These are phyloP conservation scores for Agrypnia vestita DNA, from an alignment of 1,140 invertebrate genomes.

Conservation along the genomic window DNA sequence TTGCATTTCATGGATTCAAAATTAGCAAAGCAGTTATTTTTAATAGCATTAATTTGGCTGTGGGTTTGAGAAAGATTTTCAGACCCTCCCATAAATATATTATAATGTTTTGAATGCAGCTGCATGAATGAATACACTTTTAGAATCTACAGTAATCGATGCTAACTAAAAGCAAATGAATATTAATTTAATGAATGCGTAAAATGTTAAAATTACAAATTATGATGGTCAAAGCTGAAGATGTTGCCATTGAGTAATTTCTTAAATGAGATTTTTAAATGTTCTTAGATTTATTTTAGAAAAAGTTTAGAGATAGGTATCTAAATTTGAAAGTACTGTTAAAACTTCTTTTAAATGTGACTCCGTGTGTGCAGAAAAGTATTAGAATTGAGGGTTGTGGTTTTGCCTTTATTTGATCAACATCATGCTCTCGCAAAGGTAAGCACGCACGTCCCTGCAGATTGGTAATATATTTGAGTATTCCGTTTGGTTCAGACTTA, in stretches of 20 bases:
- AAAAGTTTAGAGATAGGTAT: too few species aligned
- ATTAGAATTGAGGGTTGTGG: not conserved
- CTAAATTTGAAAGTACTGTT: too few species aligned
- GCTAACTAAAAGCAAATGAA: slow-evolving; percentile 41
- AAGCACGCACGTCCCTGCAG: not conserved
- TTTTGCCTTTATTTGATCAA: not conserved
- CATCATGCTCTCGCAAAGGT: not conserved
- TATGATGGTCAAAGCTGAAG: slow-evolving; percentile 6
- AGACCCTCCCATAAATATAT: too few species aligned
- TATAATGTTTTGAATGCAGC: not conserved
- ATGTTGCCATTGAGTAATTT: not conserved
- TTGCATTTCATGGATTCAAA: not conserved
- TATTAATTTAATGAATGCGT: slow-evolving; percentile 8
- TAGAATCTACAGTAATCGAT: slow-evolving; percentile 19
- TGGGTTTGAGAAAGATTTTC: too few species aligned
- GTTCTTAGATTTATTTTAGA: too few species aligned
- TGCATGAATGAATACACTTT: not conserved
- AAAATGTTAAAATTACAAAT: not conserved
- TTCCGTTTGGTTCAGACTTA: slow-evolving; percentile 57
- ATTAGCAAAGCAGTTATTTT: not conserved
- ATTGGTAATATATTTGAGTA: slow-evolving; percentile 27
- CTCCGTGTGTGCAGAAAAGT: not conserved
- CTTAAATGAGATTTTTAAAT: not conserved
- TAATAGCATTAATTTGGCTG: not conserved
- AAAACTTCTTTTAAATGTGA: not conserved